Evolutionary conservation across 2,888 invertebrate genomes (phyloP), one percentile per base, ranked within the genome.

Genomic region (Junonia oenone): DNA sequence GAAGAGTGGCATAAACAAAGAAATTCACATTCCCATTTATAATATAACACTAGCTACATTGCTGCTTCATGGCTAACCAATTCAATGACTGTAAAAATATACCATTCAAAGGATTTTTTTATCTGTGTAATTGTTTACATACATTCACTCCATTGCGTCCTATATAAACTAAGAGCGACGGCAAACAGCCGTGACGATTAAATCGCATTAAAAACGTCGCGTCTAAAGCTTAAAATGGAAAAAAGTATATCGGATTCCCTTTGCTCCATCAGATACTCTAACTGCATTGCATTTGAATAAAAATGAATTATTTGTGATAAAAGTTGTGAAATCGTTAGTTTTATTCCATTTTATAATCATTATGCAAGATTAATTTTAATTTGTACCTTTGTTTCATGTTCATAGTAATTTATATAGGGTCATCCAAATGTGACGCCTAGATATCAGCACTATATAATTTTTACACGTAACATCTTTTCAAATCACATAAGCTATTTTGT

Each of bases 131-230:
- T 37, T 47, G 38, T 53, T 46, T 46, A 46, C 52, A 19, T 38
- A 14, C 37, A 38, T 35, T 19, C 46, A 46, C 46, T 53, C 45
- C 27, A 52, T 26, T 19, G 46, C 33, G 51, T 45, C 33, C 35
- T 26, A 45, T 51, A 27, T 46, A 13, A 52, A 52, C 37, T 19
- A 35, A 35, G 45, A 45, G 26, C 45, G 51, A 17, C 13, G 27
- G 38, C 35, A 40, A 47, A 53, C 29, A 40, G n/a, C 40, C 47
- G 47, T 47, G 35, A 38, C 53, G 47, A 53, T 53, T 53, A 53
- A 53, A 53, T 53, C 53, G 53, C 53, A 53, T 53, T 47, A 53
- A 26, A 17, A 29, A 2, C 22, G 38, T 53, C 47, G 47, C 38
- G 47, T 47, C 47, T 47, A 29, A 53, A 27, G 53, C 38, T 53